Evolutionary conservation across 2,888 invertebrate genomes (phyloP), one percentile per base, ranked within the genome.

Genomic region (Deroplatys truncata): DNA sequence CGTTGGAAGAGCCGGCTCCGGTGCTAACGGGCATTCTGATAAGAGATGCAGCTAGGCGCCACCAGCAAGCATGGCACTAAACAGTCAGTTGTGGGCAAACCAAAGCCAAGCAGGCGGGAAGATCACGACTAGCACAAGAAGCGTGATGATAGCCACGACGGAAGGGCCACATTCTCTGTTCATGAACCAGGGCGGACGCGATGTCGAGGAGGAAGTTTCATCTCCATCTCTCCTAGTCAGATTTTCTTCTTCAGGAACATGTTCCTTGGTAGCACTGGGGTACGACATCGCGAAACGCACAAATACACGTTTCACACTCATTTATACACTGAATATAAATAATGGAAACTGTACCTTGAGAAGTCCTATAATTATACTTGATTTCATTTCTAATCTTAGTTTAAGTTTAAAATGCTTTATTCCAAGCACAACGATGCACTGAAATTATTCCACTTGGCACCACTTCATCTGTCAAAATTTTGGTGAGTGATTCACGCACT

Each of bases 21-120:
- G 94, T 95, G 94, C 95, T 95, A 94, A 95, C 95, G 94, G 95
- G 95, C 95, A 95, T 95, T 93, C 94, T 94, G 93, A 84, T 84
- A 25, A 89, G 31, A 72, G 56, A 56, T 56, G 83, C 82, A 87
- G 83, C 28, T 85, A 85, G 28, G 49, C 28, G 49, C 85, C 85
- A 49, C 85, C 85, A 85, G 49, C 16, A 85, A 85, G 49, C 49
- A 85, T 85, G 28, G 35, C 28, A 85, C 43, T 28, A 28, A 85
- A 7, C 43, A 85, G 56, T 72, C 56, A 72, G 56, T 72, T 72
- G 56, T 49, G 16, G 56, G 25, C 56, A 28, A 87, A 29, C 35
- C 31, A 35, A 31, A 87, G 43, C 84, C 89, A 89, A 20, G 82
- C 72, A 31, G 82, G 84, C 9, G 89, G 88, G 25, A 85, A 31